A percentile compares a stretch with the other conserved stretches of the same genome.
phyloP scores from a whole-genome alignment of 2,113 vertebrate species.

The Tympanuchus pallidicinctus region DNA sequence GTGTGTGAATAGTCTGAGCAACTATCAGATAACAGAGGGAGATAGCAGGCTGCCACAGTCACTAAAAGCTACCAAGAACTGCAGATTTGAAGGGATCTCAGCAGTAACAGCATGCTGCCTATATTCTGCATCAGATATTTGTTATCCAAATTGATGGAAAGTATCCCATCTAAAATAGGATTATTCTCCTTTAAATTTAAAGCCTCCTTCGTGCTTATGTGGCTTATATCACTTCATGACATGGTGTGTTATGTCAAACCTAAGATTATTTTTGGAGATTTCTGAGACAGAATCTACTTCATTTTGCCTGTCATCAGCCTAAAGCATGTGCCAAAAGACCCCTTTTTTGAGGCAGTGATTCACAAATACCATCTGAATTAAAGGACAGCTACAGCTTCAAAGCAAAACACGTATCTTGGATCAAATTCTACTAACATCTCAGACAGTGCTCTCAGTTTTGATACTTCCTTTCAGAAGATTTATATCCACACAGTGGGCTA shows the following conservation, averaged over 20 bases:
- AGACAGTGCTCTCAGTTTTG: background rate
- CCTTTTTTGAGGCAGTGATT: slow-evolving; percentile 32
- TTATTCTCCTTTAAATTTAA: slow-evolving; percentile 70
- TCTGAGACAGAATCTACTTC: slow-evolving; percentile 60
- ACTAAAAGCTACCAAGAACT: background rate
- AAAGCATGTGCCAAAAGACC: slow-evolving; percentile 64
- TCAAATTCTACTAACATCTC: slow-evolving; percentile 42
- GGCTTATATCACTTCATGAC: slow-evolving; percentile 66
- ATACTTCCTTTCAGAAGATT: background rate
- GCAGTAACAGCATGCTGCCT: background rate
- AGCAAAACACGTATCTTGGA: slow-evolving; percentile 39
- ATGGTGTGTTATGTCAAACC: slow-evolving; percentile 61
- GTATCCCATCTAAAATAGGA: slow-evolving; percentile 59
- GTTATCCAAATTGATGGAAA: slow-evolving; percentile 67
- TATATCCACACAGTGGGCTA: background rate
- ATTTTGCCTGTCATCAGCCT: slow-evolving; percentile 68
- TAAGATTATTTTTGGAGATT: slow-evolving; percentile 71
- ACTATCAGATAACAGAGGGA: background rate
- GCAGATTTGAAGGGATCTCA: slow-evolving; percentile 8
- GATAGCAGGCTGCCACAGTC: background rate
- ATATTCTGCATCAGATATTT: slow-evolving; percentile 60
- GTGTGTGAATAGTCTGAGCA: background rate
- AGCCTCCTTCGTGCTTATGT: slow-evolving; percentile 59
- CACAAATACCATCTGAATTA: slow-evolving; percentile 58
- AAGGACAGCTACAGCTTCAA: slow-evolving; percentile 46